A percentile compares a stretch with the other conserved stretches of the same genome.
Evolutionary conservation across 2,113 vertebrate species (phyloP).

Genomic region (Perca schrenkii): DNA sequence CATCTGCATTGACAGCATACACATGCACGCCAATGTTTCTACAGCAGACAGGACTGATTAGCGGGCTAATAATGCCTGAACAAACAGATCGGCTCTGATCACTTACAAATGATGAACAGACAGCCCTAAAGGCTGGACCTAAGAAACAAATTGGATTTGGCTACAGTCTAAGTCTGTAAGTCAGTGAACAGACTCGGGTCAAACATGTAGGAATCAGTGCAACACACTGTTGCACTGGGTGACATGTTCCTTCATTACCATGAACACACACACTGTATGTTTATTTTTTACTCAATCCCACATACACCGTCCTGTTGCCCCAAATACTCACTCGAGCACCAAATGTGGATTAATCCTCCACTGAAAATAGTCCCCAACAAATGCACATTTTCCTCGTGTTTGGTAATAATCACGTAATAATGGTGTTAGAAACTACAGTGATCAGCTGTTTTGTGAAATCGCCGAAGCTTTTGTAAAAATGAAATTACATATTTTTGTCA

Average conservation of each 20-base stretch:
- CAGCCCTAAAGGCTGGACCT: not conserved
- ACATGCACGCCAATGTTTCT: not conserved
- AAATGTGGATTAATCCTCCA: not conserved
- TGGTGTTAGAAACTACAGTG: too few species aligned
- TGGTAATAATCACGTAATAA: too few species aligned
- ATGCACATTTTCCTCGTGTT: too few species aligned
- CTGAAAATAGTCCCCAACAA: not conserved
- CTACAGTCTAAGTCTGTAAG: not conserved
- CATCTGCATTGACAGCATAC: not conserved
- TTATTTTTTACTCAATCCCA: not conserved
- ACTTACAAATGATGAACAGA: constrained; percentile 2
- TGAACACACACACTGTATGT: not conserved
- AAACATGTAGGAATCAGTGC: not conserved
- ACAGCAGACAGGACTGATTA: not conserved
- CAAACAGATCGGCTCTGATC: not conserved
- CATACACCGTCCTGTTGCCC: not conserved
- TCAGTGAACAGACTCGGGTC: not conserved
- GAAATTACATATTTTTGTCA: too few species aligned
- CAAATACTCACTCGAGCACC: not conserved
- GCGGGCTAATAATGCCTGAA: not conserved
- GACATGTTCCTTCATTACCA: not conserved
- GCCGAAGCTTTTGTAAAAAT: too few species aligned
- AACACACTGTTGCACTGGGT: not conserved
- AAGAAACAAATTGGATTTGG: constrained; percentile 3
- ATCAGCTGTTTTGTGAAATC: too few species aligned